Evolutionary conservation across 1,140 invertebrate genomes (phyloP).

Genomic region (Heliconius melpomene): DNA sequence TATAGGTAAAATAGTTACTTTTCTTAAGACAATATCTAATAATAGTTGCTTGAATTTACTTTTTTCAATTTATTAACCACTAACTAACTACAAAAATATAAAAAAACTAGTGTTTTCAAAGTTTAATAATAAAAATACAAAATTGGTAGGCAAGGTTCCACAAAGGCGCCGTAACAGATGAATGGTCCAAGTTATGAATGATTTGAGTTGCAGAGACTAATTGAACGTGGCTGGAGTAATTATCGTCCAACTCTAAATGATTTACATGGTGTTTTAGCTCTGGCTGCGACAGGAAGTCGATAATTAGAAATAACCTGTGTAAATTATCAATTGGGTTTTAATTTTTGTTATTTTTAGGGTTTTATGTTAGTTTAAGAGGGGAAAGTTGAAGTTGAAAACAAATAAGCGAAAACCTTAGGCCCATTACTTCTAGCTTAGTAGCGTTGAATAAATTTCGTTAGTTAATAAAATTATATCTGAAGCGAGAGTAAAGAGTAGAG

Average conservation of each 20-base stretch:
- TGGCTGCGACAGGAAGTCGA: slow-evolving; percentile 2
- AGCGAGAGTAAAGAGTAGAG: too few species aligned
- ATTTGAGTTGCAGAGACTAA: slow-evolving; percentile 27
- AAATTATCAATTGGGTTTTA: background rate
- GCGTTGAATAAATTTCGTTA: too few species aligned
- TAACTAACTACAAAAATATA: background rate
- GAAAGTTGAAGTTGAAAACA: too few species aligned
- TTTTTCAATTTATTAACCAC: background rate
- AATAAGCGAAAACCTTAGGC: background rate
- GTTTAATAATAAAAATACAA: slow-evolving; percentile 13
- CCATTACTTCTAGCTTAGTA: too few species aligned
- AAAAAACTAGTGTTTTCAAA: background rate
- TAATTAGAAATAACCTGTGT: slow-evolving; percentile 18
- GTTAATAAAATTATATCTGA: too few species aligned
- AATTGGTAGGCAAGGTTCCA: slow-evolving; percentile 15
- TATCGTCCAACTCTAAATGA: slow-evolving; percentile 30
- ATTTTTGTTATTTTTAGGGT: background rate
- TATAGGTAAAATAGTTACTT: too few species aligned
- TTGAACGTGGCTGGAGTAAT: slow-evolving; percentile 41
- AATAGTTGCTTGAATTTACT: background rate
- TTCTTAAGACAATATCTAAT: too few species aligned
- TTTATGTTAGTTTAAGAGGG: background rate
- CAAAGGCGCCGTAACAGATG: slow-evolving; percentile 25
- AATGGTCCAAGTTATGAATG: slow-evolving; percentile 37
- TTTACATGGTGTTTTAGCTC: slow-evolving; percentile 12